These are phyloP conservation scores for Ia io DNA, from an alignment of 2,113 vertebrate genomes.

Conservation along the genomic window DNA sequence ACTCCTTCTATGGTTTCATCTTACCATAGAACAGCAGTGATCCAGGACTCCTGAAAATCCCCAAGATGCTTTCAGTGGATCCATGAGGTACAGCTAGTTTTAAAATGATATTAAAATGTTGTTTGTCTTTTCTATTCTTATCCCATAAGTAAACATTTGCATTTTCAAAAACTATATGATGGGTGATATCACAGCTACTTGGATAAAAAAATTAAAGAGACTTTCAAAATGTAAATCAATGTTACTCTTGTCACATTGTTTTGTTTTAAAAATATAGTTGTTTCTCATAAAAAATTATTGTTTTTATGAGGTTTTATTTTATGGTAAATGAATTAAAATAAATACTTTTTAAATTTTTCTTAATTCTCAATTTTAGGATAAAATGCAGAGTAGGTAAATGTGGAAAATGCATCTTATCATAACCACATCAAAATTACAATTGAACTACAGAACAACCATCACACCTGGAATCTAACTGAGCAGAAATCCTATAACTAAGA, in stretches of 20 bases:
- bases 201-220: background rate
- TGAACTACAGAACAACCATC: background rate
- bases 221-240: slow-evolving; percentile 18
- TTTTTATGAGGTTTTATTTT: background rate
- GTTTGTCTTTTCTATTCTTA: background rate
- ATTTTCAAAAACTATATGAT: background rate
- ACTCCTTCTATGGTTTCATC: background rate
- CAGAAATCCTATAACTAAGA: background rate
- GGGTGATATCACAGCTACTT: background rate
- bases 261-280: background rate
- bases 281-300: background rate
- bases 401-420: background rate
- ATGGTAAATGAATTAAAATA: background rate
- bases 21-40: background rate
- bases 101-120: background rate
- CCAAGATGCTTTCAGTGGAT: background rate
- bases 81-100: background rate
- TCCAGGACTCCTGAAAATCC: background rate
- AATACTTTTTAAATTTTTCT: background rate
- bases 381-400: background rate
- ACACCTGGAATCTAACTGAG: background rate
- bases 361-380: background rate
- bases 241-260: background rate
- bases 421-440: background rate
- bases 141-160: background rate